A percentile compares a stretch with the other conserved stretches of the same genome.
Evolutionary conservation across 2,888 invertebrate genomes (phyloP).

Genomic region (Operophtera brumata): DNA sequence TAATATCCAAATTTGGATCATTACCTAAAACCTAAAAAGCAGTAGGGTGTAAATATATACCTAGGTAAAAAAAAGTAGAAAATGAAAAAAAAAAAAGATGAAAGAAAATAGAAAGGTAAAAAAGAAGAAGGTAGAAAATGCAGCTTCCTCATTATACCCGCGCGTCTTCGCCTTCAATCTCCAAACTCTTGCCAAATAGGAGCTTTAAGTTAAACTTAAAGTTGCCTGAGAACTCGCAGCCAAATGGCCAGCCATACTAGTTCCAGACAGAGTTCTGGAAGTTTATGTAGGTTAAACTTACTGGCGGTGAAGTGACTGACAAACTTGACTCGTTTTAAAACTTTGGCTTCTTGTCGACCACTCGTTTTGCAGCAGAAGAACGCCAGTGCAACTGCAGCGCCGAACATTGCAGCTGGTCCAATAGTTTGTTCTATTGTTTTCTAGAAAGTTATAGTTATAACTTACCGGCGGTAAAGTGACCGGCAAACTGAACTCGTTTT

Average conservation of each 20-base stretch:
- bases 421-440: background rate
- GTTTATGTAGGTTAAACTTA: constrained; percentile 2
- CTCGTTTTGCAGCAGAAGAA: no score
- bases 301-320: background rate
- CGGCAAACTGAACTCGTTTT: constrained; percentile 52
- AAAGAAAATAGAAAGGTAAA: no score
- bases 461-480: constrained; percentile 69
- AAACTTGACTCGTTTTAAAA: no score
- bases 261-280: constrained; percentile 1
- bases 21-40: no score
- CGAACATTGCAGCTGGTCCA: background rate
- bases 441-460: constrained; percentile 19
- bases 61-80: no score
- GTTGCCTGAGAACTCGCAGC: constrained; percentile 1
- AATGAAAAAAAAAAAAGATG: no score
- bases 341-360: constrained; percentile 31
- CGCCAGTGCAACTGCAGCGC: no score
- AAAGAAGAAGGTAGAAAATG: no score
- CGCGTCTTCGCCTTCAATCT: background rate
- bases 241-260: constrained; percentile 2
- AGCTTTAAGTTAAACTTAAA: constrained; percentile 14
- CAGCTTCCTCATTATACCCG: background rate
- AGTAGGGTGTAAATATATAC: no score
- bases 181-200: constrained; percentile 6
- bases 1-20: no score